Conservation (phyloP, 2,888 invertebrate genomes). For the Dryadula phaetusa region DNA sequence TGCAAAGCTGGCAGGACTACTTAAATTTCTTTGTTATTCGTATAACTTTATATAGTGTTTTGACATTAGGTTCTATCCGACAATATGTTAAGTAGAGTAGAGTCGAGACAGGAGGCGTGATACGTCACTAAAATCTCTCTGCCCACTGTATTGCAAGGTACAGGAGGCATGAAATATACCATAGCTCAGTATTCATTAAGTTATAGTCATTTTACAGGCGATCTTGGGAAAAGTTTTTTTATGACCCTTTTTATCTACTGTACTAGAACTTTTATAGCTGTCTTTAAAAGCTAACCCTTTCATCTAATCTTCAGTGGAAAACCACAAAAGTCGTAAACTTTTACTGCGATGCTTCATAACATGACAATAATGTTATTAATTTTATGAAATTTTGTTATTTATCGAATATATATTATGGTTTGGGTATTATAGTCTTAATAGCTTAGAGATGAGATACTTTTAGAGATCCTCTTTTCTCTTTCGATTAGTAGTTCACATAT, state of each 20-base stretch:
- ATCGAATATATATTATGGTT: too few relatives aligned
- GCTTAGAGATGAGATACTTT: too few relatives aligned
- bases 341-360: slow-evolving; percentile 18
- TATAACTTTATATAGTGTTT: too few relatives aligned
- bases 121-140: too few relatives aligned
- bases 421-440: too few relatives aligned
- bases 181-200: not conserved
- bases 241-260: slow-evolving; percentile 54
- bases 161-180: not conserved
- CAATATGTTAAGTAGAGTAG: too few relatives aligned
- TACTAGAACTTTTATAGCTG: slow-evolving; percentile 54
- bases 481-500: too few relatives aligned
- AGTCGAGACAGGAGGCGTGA: too few relatives aligned
- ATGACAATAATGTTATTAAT: slow-evolving; percentile 8
- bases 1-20: too few relatives aligned
- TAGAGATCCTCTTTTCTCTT: too few relatives aligned
- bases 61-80: too few relatives aligned
- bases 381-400: not conserved
- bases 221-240: slow-evolving; percentile 57
- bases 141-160: not conserved
- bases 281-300: slow-evolving; percentile 54
- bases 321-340: slow-evolving; percentile 26
- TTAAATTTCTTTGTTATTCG: too few relatives aligned
- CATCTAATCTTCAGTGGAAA: slow-evolving; percentile 54
- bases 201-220: slow-evolving; percentile 54